Evolutionary conservation across 1,140 invertebrate species (phyloP).

Genomic region (Calephelis virginiensis): DNA sequence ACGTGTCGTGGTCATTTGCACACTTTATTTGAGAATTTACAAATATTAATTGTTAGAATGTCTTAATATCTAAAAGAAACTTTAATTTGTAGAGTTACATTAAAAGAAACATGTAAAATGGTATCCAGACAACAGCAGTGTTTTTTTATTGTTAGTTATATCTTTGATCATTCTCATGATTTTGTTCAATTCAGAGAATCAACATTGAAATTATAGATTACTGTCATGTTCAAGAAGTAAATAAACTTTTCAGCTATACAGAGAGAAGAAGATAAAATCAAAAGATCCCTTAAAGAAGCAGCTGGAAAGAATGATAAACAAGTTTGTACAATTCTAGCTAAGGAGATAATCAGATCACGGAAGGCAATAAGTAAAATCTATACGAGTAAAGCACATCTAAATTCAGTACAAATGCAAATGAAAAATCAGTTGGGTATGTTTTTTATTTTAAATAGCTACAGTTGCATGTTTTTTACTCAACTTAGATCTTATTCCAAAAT

Average conservation of each 20-base stretch:
- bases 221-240: no score
- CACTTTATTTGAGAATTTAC: no score
- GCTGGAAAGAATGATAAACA: constrained; percentile 97
- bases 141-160: no score
- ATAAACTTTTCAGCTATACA: constrained; percentile 86
- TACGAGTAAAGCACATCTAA: constrained; percentile 97
- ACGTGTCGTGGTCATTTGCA: no score
- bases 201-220: no score
- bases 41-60: no score
- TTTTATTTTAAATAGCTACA: neutral
- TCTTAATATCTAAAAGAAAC: no score
- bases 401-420: constrained; percentile 98
- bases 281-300: constrained; percentile 95
- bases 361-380: constrained; percentile 95
- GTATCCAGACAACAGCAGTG: no score
- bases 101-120: no score
- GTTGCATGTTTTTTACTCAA: neutral
- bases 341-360: constrained; percentile 94
- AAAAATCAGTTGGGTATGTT: constrained; percentile 94
- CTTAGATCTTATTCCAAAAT: neutral
- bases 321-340: constrained; percentile 96
- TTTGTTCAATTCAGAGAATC: no score
- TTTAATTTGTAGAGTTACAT: no score
- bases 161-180: no score
- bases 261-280: constrained; percentile 98